Percentiles rank a stretch among this genome's conserved stretches.
Conservation (phyloP, 2,113 vertebrate genomes). For the Dunckerocampus dactyliophorus region DNA sequence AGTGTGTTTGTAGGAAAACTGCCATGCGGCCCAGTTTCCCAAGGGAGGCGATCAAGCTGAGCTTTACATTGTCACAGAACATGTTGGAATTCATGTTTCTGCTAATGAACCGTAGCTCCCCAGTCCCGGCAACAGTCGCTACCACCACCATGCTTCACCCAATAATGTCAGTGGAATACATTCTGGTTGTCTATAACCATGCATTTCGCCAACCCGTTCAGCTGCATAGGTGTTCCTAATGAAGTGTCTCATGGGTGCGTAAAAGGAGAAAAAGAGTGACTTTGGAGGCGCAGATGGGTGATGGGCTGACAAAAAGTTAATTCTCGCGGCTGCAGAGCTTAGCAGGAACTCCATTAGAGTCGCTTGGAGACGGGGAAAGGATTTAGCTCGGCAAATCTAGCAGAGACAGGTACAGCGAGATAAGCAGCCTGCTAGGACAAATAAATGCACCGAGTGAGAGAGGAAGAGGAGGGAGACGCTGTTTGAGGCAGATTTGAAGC, state of each 20-base stretch:
- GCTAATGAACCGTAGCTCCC: no score
- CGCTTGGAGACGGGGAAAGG: constrained; percentile 33
- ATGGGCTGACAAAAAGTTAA: constrained; percentile 27
- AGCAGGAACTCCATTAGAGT: constrained; percentile 27
- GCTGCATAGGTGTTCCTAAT: neutral
- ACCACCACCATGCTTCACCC: no score
- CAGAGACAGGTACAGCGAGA: constrained; percentile 40
- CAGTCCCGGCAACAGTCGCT: no score
- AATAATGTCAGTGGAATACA: no score
- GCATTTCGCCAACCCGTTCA: no score
- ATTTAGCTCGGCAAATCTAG: constrained; percentile 56
- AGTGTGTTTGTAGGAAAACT: no score
- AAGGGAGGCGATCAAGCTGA: no score
- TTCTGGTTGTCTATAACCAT: no score
- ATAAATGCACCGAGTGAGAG: constrained; percentile 40
- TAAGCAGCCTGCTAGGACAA: constrained; percentile 56
- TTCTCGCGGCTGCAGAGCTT: constrained; percentile 38
- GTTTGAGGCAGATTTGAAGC: constrained; percentile 22
- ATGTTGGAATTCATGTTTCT: no score
- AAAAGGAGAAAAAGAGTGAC: neutral
- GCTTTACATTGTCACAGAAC: no score
- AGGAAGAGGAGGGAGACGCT: constrained; percentile 17
- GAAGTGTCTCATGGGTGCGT: neutral
- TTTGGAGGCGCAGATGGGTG: constrained; percentile 5
- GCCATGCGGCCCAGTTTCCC: no score